Percentiles rank a stretch among this genome's conserved stretches.
These are phyloP conservation scores for Volucella bombylans DNA, from an alignment of 2,888 invertebrate genomes.

Conservation along the genomic window DNA sequence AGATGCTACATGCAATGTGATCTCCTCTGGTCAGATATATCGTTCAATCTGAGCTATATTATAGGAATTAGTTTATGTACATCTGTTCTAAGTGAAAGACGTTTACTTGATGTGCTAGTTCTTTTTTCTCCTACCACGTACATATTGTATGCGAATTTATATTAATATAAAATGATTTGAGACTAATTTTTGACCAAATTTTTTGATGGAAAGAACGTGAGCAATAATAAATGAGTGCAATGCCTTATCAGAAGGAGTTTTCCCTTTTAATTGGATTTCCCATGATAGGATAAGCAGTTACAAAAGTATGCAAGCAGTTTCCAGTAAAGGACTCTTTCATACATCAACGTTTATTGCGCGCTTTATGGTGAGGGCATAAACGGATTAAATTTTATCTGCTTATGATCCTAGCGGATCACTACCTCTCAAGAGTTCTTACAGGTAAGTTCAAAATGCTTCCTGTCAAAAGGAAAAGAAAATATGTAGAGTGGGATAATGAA, in stretches of 20 bases:
- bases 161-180: conserved; percentile 24
- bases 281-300: conserved; percentile 3
- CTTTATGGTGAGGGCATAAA: conserved; percentile 30
- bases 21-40: conserved; percentile 73
- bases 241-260: no score
- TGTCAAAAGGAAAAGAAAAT: conserved; percentile 6
- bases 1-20: conserved; percentile 62
- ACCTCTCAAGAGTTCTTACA: conserved; percentile 24
- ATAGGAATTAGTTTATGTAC: conserved; percentile 68
- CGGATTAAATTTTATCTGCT: conserved; percentile 54
- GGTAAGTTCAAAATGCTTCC: conserved; percentile 44
- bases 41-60: conserved; percentile 69
- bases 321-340: not conserved
- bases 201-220: no score
- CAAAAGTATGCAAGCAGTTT: conserved; percentile 12
- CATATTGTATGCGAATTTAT: not conserved
- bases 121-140: not conserved
- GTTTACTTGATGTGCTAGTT: conserved; percentile 43
- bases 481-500: conserved; percentile 20
- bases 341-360: conserved; percentile 20
- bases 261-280: not conserved
- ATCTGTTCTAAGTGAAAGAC: conserved; percentile 72
- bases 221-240: no score
- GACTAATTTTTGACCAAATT: not conserved
- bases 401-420: conserved; percentile 43